A percentile compares a stretch with the other conserved stretches of the same genome.
Evolutionary conservation across 2,797 vertebrate genomes (phyloP).

Genomic region (Nannoperca australis): DNA sequence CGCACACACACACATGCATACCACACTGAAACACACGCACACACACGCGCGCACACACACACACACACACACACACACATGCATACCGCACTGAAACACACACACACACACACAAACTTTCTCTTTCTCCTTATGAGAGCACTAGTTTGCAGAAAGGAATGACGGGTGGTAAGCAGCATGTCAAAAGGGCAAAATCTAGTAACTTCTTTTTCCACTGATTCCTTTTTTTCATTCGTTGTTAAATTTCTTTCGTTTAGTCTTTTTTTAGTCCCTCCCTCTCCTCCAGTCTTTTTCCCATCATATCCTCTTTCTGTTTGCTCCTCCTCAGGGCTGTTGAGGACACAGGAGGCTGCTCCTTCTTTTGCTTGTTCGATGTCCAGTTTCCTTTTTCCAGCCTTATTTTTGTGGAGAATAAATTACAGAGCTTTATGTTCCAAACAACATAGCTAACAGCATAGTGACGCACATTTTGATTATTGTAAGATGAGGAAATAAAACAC

Average conservation of each 20-base stretch:
- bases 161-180: conserved; percentile 65
- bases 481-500: not conserved
- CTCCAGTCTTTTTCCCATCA: conserved; percentile 14
- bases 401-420: too few relatives aligned
- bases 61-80: too few relatives aligned
- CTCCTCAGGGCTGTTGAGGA: conserved; percentile 50
- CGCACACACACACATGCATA: too few relatives aligned
- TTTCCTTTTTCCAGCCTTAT: conserved; percentile 7
- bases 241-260: not conserved
- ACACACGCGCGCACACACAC: too few relatives aligned
- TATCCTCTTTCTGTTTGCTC: conserved; percentile 20
- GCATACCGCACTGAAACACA: too few relatives aligned
- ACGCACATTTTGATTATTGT: not conserved
- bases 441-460: too few relatives aligned
- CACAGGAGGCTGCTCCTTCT: conserved; percentile 13
- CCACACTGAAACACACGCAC: too few relatives aligned
- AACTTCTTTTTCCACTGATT: conserved; percentile 33
- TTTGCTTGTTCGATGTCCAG: conserved; percentile 8
- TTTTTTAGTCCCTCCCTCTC: not conserved
- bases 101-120: conserved; percentile 31
- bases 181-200: conserved; percentile 35
- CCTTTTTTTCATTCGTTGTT: not conserved
- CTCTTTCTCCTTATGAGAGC: conserved; percentile 45
- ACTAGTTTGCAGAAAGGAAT: conserved; percentile 69
- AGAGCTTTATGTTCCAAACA: too few relatives aligned